Evolutionary conservation across 2,888 invertebrate genomes (phyloP).

Genomic region (Drosophila dives): DNA sequence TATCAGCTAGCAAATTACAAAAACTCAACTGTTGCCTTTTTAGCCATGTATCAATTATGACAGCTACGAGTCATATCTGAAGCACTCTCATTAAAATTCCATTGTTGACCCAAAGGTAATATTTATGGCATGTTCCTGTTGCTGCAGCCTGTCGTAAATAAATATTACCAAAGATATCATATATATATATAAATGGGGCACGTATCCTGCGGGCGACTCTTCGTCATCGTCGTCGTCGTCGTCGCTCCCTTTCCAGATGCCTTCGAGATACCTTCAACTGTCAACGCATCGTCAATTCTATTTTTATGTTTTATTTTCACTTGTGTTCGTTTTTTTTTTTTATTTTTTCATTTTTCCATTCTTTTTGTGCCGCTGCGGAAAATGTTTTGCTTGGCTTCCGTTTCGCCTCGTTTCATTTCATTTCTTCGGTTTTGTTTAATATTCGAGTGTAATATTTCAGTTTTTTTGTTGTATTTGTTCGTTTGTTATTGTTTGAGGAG

Average conservation of each 20-base stretch:
- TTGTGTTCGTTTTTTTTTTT: slow-evolving; percentile 43
- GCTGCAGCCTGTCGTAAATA: slow-evolving; percentile 14
- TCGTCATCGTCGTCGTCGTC: slow-evolving; percentile 4
- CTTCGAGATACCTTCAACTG: slow-evolving; percentile 58
- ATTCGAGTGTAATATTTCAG: slow-evolving; percentile 79
- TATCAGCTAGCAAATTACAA: background rate
- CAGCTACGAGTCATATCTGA: slow-evolving; percentile 19
- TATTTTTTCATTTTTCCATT: slow-evolving; percentile 2
- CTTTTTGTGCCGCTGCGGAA: slow-evolving; percentile 3
- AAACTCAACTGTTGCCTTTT: background rate
- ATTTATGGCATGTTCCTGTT: slow-evolving; percentile 10
- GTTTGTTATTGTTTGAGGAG: slow-evolving; percentile 44
- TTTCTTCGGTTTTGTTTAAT: slow-evolving; percentile 60
- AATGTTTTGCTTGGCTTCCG: slow-evolving; percentile 64
- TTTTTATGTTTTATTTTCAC: slow-evolving; percentile 80
- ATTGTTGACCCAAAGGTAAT: slow-evolving; percentile 17
- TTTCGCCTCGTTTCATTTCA: slow-evolving; percentile 49
- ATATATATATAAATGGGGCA: slow-evolving; percentile 29
- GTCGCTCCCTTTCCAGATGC: slow-evolving; percentile 13
- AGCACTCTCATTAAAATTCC: slow-evolving; percentile 16
- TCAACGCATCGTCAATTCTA: slow-evolving; percentile 80
- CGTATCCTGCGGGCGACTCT: slow-evolving; percentile 54
- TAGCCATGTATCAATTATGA: background rate
- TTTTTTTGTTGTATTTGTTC: slow-evolving; percentile 45
- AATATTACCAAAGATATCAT: slow-evolving; percentile 4